phyloP scores from a whole-genome alignment of 2,888 invertebrate species.

The Sycophila texana region DNA sequence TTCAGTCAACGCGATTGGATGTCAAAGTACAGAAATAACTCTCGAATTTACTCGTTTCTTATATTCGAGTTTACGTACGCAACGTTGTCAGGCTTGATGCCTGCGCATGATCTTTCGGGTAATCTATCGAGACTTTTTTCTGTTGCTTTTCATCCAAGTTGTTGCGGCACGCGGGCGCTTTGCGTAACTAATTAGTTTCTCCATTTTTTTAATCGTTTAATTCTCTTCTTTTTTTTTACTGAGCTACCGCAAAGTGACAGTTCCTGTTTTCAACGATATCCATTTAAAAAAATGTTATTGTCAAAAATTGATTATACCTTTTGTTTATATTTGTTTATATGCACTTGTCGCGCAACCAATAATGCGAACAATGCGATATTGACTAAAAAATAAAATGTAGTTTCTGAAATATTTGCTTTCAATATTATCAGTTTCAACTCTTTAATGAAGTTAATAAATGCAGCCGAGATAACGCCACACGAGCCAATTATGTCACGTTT shows the following conservation, averaged over 20 bases:
- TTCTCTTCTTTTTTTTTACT: conserved; percentile 16
- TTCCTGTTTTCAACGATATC: too few species aligned
- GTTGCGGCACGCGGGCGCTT: conserved; percentile 13
- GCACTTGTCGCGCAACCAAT: too few species aligned
- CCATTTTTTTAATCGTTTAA: conserved; percentile 2
- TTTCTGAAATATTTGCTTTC: too few species aligned
- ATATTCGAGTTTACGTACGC: not conserved
- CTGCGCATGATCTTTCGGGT: conserved; percentile 33
- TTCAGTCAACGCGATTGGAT: too few species aligned
- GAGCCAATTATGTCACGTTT: conserved; percentile 30
- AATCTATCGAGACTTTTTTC: conserved; percentile 16
- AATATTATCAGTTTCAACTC: too few species aligned
- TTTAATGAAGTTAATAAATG: not conserved
- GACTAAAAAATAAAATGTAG: too few species aligned
- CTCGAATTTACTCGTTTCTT: not conserved
- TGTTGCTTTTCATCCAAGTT: not conserved
- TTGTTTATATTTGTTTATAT: too few species aligned
- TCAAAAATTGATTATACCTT: too few species aligned
- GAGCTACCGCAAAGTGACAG: too few species aligned
- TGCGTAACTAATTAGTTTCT: conserved; percentile 54
- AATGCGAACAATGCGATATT: too few species aligned
- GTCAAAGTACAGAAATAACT: too few species aligned
- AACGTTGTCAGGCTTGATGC: conserved; percentile 45
- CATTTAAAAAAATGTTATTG: too few species aligned
- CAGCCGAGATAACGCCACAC: conserved; percentile 11